Evolutionary conservation across 1,140 invertebrate species (phyloP).

Genomic region (Pseudobourletiella spinata): DNA sequence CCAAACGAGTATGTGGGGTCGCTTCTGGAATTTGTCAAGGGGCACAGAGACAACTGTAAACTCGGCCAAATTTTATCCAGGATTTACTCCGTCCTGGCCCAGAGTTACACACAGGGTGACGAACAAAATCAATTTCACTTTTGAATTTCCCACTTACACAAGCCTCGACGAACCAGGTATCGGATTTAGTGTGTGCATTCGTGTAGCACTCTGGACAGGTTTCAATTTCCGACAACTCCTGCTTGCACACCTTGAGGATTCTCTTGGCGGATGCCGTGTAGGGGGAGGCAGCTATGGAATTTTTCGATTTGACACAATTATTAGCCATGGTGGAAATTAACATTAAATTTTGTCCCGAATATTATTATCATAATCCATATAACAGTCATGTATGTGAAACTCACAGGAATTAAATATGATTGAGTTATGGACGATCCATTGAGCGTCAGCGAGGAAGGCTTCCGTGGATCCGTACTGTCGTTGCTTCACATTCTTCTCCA

Average conservation of each 20-base stretch:
- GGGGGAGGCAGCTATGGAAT: conserved; percentile 57
- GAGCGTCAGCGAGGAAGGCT: conserved; percentile 76
- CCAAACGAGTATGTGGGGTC: conserved; percentile 68
- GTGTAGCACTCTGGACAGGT: conserved; percentile 85
- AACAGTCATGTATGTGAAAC: conserved; percentile 18
- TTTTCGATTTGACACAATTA: not conserved
- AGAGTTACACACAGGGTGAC: no score
- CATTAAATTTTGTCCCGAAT: no score
- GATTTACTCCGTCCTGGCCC: no score
- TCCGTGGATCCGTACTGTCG: conserved; percentile 80
- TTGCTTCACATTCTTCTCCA: conserved; percentile 66
- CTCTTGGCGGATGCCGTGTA: conserved; percentile 65
- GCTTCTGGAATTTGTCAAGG: conserved; percentile 40
- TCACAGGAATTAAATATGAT: conserved; percentile 78
- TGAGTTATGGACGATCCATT: conserved; percentile 89
- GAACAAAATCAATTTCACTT: no score
- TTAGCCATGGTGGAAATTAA: not conserved
- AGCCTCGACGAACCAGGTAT: conserved; percentile 81
- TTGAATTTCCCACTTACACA: conserved; percentile 63
- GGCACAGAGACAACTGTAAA: not conserved
- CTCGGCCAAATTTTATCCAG: no score
- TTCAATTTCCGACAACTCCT: conserved; percentile 83
- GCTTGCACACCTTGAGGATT: conserved; percentile 68
- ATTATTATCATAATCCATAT: no score
- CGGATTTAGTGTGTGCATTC: conserved; percentile 61